Evolutionary conservation across 1,140 invertebrate genomes (phyloP).

Genomic region (Spodoptera frugiperda): DNA sequence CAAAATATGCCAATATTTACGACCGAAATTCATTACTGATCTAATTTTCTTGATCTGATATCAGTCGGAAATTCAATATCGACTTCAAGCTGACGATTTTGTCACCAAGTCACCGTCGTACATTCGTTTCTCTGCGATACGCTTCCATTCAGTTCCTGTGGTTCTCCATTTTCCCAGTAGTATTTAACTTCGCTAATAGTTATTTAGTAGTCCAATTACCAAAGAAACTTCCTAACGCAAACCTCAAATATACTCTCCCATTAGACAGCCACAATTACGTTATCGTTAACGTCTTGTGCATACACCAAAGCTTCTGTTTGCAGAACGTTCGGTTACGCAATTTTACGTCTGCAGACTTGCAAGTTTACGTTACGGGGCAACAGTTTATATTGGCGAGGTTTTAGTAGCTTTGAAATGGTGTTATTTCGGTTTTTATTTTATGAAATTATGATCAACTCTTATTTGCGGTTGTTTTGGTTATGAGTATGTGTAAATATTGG

Average conservation of each 20-base stretch:
- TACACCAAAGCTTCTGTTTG: constrained; percentile 26
- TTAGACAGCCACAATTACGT: constrained; percentile 29
- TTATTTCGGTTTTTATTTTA: constrained; percentile 22
- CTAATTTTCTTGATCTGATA: no score
- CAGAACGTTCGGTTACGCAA: constrained; percentile 35
- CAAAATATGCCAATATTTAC: no score
- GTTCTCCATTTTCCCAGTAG: no score
- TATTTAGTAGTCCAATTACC: constrained; percentile 33
- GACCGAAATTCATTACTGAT: no score
- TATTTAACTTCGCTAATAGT: constrained; percentile 12
- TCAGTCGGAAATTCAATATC: no score
- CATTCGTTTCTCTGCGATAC: no score
- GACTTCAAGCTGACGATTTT: no score
- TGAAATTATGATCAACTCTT: constrained; percentile 15
- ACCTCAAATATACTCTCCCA: constrained; percentile 18
- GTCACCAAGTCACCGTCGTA: no score
- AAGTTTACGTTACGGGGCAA: constrained; percentile 33
- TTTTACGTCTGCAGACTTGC: constrained; percentile 18
- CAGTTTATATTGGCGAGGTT: constrained; percentile 22
- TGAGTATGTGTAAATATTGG: constrained; percentile 7
- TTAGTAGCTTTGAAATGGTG: not conserved
- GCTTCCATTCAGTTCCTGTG: no score
- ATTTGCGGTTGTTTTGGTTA: constrained; percentile 15
- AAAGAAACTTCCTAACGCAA: constrained; percentile 20
- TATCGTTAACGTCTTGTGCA: constrained; percentile 22